Base-by-base conservation (phyloP, 92 coral and sea anemone species). In the Galaxea fascicularis region DNA sequence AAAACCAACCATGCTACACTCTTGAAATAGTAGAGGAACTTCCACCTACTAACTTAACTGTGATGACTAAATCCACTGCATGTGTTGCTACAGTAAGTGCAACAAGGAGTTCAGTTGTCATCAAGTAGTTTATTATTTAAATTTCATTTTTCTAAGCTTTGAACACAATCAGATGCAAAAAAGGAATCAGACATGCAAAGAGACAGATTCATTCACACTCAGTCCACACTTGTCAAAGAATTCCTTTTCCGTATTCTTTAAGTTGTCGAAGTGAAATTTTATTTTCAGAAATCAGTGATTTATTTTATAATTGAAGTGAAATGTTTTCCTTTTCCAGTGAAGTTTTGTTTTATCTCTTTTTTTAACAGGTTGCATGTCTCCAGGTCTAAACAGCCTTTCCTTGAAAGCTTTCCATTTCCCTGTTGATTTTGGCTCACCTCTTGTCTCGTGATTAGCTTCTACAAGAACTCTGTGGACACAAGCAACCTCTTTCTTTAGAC, bases 181-280 rank as follows among this genome's bases (percentile, higher is more conserved):
- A 89, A 46, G 93, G 93, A 24, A 71, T 88, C 46, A 89, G 46
- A 35, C 93, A 89, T 31, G 69, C 74, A 74, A 69, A 89, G 81
- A 84, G 87, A 69, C 92, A 89, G 83, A 83, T 71, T 83, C 85
- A 41, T 77, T 83, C 54, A 77, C 78, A 63, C 75, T 82, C 24
- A 89, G 71, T 44, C 88, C 92, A 82, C 83, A 82, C 82, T 82
- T n/a, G 51, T 64, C 58, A 80, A 89, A 73, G 62, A 84, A 84
- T 54, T 89, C 89, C 24, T 71, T 78, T 21, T 52, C 82, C 74
- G 69, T 80, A 30, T 35, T 83, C 25, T 62, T 65, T 29, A 89
- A 79, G 69, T 78, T 70, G 58, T 58, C 76, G 52, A 78, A 77
- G 80, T 74, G 83, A 83, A 76, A 85, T 29, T 79, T 88, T 83